phyloP scores from a whole-genome alignment of 2,888 invertebrate species.

The Ophion slaviceki region DNA sequence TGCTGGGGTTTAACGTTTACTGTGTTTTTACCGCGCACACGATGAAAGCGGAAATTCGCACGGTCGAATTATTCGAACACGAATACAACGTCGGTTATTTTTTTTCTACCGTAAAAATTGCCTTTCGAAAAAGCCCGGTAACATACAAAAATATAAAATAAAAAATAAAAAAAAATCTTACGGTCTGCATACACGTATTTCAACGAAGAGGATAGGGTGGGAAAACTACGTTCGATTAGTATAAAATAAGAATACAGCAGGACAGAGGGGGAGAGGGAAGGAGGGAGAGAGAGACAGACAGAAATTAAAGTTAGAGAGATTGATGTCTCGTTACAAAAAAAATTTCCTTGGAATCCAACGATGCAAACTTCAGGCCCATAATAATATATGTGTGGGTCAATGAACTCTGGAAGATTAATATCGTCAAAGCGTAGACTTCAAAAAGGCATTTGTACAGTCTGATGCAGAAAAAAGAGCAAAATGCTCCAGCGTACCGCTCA shows the following conservation, averaged over 20 bases:
- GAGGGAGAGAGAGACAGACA: background rate
- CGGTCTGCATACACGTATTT: too few species aligned
- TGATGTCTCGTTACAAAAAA: background rate
- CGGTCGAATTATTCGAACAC: background rate
- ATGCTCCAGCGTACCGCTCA: too few species aligned
- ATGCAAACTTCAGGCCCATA: too few species aligned
- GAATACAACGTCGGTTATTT: background rate
- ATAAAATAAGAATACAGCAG: background rate
- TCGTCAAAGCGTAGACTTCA: background rate
- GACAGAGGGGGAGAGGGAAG: too few species aligned
- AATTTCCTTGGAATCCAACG: background rate
- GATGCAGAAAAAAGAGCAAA: background rate
- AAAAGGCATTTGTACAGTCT: background rate
- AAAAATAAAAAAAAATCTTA: background rate
- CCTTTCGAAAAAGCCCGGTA: background rate
- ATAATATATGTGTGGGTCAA: background rate
- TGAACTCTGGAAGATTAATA: constrained; percentile 29
- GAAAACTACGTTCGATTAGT: background rate
- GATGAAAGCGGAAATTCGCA: background rate
- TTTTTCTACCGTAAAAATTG: background rate
- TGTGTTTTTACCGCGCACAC: background rate
- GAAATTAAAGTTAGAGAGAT: background rate
- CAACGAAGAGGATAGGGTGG: background rate
- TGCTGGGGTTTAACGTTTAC: background rate
- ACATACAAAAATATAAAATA: background rate